A percentile compares a stretch with the other conserved stretches of the same genome.
These are phyloP conservation scores for Eulemur albifrons DNA, from an alignment of 2,797 vertebrate species.

Conservation along the genomic window DNA sequence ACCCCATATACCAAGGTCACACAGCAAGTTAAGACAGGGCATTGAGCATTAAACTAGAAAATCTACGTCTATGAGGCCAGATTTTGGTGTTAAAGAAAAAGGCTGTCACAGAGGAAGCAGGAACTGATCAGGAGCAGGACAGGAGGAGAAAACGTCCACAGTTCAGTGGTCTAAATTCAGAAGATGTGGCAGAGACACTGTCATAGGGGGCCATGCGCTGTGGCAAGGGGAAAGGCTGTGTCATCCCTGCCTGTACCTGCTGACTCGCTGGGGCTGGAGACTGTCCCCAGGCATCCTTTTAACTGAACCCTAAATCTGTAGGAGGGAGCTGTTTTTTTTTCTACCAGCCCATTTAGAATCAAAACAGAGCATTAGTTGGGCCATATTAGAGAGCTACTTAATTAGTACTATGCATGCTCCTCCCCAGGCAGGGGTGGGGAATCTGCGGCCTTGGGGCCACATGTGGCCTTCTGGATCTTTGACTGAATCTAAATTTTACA, in stretches of 20 bases:
- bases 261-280: neutral
- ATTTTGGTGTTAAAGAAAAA: neutral
- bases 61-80: neutral
- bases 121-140: neutral
- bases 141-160: neutral
- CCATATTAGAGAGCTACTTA: neutral
- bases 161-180: neutral
- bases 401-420: neutral
- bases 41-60: neutral
- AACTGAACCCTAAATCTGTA: neutral
- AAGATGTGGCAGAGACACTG: neutral
- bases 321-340: neutral
- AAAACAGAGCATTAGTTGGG: neutral
- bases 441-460: too few relatives aligned
- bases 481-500: neutral
- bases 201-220: fast-evolving
- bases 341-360: neutral
- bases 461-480: neutral
- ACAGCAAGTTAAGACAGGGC: neutral
- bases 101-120: neutral
- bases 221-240: neutral
- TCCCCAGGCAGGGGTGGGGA: neutral
- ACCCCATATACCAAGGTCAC: neutral
- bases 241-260: neutral
- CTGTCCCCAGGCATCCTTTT: neutral